phyloP scores from a whole-genome alignment of 2,113 vertebrate genomes.

The Rhynchopsitta pachyrhyncha region DNA sequence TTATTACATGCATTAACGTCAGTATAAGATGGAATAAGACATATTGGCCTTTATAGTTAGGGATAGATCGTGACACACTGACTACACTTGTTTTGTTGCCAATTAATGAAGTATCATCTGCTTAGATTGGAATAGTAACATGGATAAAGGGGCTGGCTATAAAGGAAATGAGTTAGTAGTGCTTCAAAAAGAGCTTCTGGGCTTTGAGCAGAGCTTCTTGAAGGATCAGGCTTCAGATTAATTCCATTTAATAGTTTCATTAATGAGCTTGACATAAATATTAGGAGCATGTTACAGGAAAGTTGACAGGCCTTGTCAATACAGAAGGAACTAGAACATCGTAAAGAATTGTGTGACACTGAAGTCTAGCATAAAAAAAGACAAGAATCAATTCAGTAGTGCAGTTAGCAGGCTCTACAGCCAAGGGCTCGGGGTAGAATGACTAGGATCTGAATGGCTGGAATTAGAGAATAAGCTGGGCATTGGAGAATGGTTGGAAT shows the following conservation, averaged over 20 bases:
- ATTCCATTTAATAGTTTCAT: conserved; percentile 16
- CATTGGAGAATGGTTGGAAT: background rate
- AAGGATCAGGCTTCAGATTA: conserved; percentile 14
- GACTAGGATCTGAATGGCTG: background rate
- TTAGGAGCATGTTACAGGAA: conserved; percentile 6
- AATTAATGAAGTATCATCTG: background rate
- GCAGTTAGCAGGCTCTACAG: conserved; percentile 8
- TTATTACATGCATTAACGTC: background rate
- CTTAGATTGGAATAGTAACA: background rate
- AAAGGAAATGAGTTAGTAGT: background rate
- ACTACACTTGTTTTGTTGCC: background rate
- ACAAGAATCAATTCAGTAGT: background rate
- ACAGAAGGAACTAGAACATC: conserved; percentile 6
- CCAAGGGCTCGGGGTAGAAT: background rate
- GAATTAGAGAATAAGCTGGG: background rate
- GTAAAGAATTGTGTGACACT: background rate
- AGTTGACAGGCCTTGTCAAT: conserved; percentile 13
- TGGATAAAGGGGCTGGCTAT: background rate
- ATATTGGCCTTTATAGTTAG: background rate
- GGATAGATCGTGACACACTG: background rate
- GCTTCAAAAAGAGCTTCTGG: background rate
- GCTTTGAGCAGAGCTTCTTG: conserved; percentile 1
- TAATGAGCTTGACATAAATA: conserved; percentile 51
- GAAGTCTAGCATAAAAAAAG: conserved; percentile 1
- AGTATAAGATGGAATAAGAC: background rate